Percentiles rank a stretch among this genome's conserved stretches.
phyloP scores from a whole-genome alignment of 2,113 vertebrate species.

The Oreochromis aureus region DNA sequence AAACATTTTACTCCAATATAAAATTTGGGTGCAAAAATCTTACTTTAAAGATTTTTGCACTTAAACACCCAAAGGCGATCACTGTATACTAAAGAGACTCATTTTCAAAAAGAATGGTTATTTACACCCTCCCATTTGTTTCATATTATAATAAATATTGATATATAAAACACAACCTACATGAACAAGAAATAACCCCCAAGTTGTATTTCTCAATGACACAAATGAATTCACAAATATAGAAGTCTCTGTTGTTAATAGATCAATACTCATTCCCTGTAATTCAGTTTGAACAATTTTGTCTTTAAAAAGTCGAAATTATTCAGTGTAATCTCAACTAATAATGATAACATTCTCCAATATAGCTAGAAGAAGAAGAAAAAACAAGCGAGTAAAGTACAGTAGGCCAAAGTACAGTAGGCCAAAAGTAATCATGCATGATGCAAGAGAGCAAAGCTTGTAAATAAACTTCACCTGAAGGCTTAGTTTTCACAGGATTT shows the following conservation, averaged over 20 bases:
- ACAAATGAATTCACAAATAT: neutral
- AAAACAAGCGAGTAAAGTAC: neutral
- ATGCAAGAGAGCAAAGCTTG: neutral
- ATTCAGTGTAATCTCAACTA: neutral
- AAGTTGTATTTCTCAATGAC: neutral
- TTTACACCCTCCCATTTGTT: neutral
- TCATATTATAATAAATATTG: neutral
- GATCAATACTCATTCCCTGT: accelerated
- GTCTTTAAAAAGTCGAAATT: neutral
- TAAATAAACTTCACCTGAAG: neutral
- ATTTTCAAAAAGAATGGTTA: neutral
- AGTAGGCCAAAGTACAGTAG: neutral
- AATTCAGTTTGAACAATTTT: neutral
- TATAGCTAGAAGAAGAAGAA: accelerated
- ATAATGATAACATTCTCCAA: neutral
- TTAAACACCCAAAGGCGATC: neutral
- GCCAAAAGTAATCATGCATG: neutral
- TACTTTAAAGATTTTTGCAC: neutral
- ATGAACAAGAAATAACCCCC: neutral
- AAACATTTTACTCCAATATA: neutral
- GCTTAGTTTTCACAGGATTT: neutral
- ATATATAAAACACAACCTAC: neutral
- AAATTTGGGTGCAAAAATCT: neutral
- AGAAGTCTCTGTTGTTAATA: neutral
- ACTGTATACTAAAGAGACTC: neutral